Evolutionary conservation across 2,113 vertebrate species (phyloP).

Genomic region (Columba livia): DNA sequence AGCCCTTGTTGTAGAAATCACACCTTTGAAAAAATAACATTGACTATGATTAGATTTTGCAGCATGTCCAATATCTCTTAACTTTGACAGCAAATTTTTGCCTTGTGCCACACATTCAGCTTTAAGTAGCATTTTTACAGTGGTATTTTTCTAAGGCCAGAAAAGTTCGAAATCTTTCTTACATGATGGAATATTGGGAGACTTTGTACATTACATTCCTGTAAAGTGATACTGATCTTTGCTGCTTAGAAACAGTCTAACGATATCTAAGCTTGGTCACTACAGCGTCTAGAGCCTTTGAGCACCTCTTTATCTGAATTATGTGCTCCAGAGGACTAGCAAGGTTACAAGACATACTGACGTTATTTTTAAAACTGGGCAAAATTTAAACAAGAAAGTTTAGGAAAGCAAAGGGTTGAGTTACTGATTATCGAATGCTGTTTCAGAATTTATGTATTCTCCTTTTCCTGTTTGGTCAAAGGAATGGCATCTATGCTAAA

Average conservation of each 20-base stretch:
- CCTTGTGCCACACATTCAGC: neutral
- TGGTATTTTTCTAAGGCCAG: neutral
- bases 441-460: neutral
- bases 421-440: neutral
- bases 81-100: neutral
- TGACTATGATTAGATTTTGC: neutral
- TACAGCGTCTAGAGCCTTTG: neutral
- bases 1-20: conserved; percentile 76
- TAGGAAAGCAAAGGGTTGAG: neutral
- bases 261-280: neutral
- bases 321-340: neutral
- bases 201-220: neutral
- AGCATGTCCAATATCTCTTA: neutral
- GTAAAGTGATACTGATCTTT: neutral
- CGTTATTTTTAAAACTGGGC: neutral
- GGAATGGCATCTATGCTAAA: neutral
- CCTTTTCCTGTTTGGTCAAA: neutral
- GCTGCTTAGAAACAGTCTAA: neutral
- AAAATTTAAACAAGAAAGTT: neutral
- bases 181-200: neutral
- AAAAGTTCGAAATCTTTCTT: neutral
- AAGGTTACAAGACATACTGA: neutral
- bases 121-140: neutral
- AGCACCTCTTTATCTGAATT: neutral
- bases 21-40: conserved; percentile 63